Base-by-base conservation (phyloP, 1,140 invertebrate species). In the Anadara kagoshimensis region DNA sequence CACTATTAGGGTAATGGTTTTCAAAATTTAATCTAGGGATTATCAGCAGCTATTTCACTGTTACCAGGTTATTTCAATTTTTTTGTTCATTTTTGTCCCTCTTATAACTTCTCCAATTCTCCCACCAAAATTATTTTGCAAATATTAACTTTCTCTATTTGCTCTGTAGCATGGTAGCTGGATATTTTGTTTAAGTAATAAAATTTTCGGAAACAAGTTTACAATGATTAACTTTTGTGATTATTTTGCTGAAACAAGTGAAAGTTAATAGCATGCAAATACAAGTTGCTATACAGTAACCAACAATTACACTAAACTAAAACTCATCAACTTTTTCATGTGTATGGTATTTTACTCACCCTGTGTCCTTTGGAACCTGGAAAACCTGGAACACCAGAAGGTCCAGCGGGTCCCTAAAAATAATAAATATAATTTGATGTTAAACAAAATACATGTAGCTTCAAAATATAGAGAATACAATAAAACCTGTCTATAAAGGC, bases 341-440 rank as follows among this genome's bases (percentile, higher is more conserved):
- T 20, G 14, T 41, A 4, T 14, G 16, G 22, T 47, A 5, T 29
- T n/a, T 0, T 53, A 77, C 74, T 73, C 75, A 86, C 83, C 71
- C 71, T 78, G n/a, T 82, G 79, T 51, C 86, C 86, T 63, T 87
- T 86, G n/a, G 61, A n/a, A 44, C 86, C 86, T 7, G 83, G 81
- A 59, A 83, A 75, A 26, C 84, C 84, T 44, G 84, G 81, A 67
- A 82, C 82, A 47, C 84, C 84, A 16, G 80, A 67, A 1, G 72
- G 29, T 49, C 84, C 84, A 16, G 69, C 3, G 7, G 75, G 75
- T 54, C 75, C 71, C 73, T 73, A 20, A 29, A 64, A 51, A 58
- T 63, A 29, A 49, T 36, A 36, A 20, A 57, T 24, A 58, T 58
- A 7, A 20, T 26, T 36, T 51, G 1, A 22, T 18, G 49, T 36